Conservation (phyloP, 2,888 invertebrate genomes). For the Himalopsyche japonica region DNA sequence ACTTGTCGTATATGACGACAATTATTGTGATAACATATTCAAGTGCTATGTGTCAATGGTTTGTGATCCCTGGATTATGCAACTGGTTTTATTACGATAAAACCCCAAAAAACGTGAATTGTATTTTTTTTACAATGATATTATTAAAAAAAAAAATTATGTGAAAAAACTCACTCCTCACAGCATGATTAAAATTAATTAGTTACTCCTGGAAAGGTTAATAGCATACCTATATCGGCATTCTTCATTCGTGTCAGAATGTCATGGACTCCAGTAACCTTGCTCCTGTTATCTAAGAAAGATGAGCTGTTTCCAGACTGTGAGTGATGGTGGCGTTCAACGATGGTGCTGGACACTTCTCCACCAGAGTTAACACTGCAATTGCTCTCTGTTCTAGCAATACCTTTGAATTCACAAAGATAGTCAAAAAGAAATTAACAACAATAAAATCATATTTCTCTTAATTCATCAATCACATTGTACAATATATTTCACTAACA, state of each 20-base stretch:
- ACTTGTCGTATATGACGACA: too few species aligned
- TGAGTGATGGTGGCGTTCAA: constrained; percentile 43
- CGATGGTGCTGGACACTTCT: constrained; percentile 36
- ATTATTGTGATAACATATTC: too few species aligned
- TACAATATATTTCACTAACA: too few species aligned
- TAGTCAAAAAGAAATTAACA: neutral
- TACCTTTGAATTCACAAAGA: constrained; percentile 44
- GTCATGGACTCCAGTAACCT: constrained; percentile 75
- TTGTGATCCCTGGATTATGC: too few species aligned
- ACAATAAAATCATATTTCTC: neutral
- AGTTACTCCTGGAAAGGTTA: too few species aligned
- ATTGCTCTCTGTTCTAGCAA: constrained; percentile 53
- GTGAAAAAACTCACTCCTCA: too few species aligned
- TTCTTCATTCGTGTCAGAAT: constrained; percentile 78
- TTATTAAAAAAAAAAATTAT: too few species aligned
- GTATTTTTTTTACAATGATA: too few species aligned
- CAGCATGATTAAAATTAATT: too few species aligned
- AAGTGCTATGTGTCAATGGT: too few species aligned
- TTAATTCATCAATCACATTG: neutral
- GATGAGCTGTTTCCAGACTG: constrained; percentile 49
- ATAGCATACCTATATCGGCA: constrained; percentile 65
- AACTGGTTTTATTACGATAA: too few species aligned
- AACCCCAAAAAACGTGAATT: too few species aligned
- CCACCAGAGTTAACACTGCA: constrained; percentile 51
- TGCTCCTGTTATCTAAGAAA: constrained; percentile 72